Evolutionary conservation across 2,113 vertebrate species (phyloP).

Genomic region (Myodes glareolus): DNA sequence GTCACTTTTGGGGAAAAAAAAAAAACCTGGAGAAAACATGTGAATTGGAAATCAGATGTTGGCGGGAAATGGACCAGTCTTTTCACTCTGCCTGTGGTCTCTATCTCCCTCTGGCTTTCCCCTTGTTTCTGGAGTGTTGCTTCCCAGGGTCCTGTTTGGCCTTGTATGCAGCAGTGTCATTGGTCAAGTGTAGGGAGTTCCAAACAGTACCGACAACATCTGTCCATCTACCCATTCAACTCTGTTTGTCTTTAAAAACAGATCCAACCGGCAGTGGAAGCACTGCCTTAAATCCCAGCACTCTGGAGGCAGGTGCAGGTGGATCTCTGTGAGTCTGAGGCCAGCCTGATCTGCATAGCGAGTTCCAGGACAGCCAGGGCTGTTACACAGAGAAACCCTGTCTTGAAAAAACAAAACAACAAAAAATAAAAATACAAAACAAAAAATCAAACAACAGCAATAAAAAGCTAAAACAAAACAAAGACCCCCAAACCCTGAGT

Average conservation of each 20-base stretch:
- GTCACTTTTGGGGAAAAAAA: neutral
- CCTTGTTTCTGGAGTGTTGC: neutral
- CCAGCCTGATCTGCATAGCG: no score
- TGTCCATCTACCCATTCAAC: neutral
- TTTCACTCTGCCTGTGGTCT: neutral
- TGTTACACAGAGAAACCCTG: neutral
- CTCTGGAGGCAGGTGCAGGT: neutral
- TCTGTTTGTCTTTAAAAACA: neutral
- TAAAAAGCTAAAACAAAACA: neutral
- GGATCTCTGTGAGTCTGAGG: no score
- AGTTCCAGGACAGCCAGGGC: neutral
- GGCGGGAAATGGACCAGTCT: neutral
- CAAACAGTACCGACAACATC: neutral
- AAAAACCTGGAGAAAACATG: neutral
- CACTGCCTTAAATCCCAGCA: neutral
- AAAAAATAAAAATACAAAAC: neutral
- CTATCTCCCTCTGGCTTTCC: neutral
- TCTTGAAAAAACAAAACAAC: neutral
- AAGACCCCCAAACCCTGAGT: neutral
- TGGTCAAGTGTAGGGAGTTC: neutral
- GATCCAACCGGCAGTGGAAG: neutral
- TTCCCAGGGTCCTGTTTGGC: neutral
- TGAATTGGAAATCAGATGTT: neutral
- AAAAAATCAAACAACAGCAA: neutral
- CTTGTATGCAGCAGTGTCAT: neutral